Evolutionary conservation across 2,888 invertebrate genomes (phyloP), one percentile per base, ranked within the genome.

Genomic region (Abscondita cerata): DNA sequence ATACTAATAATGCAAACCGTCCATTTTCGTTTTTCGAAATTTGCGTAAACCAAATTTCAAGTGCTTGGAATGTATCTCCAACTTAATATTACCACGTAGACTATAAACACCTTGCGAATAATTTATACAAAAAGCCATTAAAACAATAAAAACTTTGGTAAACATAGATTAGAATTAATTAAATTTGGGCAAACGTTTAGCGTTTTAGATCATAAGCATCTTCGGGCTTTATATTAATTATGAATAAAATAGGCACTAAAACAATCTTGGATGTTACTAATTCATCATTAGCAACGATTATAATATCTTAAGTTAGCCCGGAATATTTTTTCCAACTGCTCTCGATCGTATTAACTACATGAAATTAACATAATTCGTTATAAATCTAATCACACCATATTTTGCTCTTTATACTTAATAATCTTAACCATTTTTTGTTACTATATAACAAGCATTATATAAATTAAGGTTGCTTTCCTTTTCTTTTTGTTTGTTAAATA

Each of bases 401-500:
- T 44, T 44, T 18, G 18, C 36, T 36, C n/a, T n/a, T n/a, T n/a
- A n/a, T n/a, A n/a, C n/a, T n/a, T 6, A 31, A 6, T 13, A 38
- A 18, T 9, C 16, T 18, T 44, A 16, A 44, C 18, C 44, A 44
- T 44, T 18, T 44, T 44, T 44, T 44, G n/a, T 44, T 44, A 18
- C 44, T 44, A 44, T 3, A 41, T 41, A 41, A 44, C 18, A 44
- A 44, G 44, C 44, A 44, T 15, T 44, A 6, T 44, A 44, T 19
- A 44, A 44, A 44, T 44, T 44, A 44, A 44, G 44, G 18, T 40
- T 44, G 16, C 44, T 25, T 25, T 25, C 25, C 6, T 44, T 44
- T 44, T 44, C 44, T 44, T 41, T 25, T 48, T 48, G 48, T 25
- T 25, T 48, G 25, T 44, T 18, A 44, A 11, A 44, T 44, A 44